Percentiles rank a stretch among this genome's conserved stretches.
These are phyloP conservation scores for Gnathochromis pfefferi DNA, from an alignment of 2,113 vertebrate genomes.

Conservation along the genomic window DNA sequence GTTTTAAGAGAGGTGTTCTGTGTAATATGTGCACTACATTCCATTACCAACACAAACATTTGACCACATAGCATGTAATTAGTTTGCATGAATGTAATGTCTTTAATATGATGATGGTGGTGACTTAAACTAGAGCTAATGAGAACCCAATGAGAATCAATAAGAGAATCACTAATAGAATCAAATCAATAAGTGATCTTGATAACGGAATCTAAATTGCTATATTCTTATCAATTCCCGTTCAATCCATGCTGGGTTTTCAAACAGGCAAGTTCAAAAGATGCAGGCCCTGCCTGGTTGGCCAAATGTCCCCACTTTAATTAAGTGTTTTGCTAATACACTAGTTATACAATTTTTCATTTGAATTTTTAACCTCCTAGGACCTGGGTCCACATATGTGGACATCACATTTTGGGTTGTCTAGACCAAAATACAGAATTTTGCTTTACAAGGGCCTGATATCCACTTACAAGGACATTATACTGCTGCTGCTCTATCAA, in stretches of 20 bases:
- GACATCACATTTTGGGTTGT: not conserved
- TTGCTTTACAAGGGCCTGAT: too few species aligned
- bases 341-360: not conserved
- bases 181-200: not conserved
- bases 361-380: not conserved
- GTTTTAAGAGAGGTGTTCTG: not conserved
- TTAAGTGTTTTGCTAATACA: not conserved
- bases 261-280: not conserved
- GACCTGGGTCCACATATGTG: not conserved
- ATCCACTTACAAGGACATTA: not conserved
- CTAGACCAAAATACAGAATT: not conserved
- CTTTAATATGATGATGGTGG: not conserved
- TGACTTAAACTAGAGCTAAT: not conserved
- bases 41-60: not conserved
- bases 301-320: not conserved
- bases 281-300: not conserved
- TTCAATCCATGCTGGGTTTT: not conserved
- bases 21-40: not conserved
- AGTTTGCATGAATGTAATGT: not conserved
- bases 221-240: accelerated
- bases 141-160: not conserved
- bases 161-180: not conserved
- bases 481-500: not conserved
- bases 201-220: not conserved
- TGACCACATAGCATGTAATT: not conserved